Evolutionary conservation across 2,888 invertebrate genomes (phyloP), one percentile per base, ranked within the genome.

Genomic region (Drosophila pseudotakahashii): DNA sequence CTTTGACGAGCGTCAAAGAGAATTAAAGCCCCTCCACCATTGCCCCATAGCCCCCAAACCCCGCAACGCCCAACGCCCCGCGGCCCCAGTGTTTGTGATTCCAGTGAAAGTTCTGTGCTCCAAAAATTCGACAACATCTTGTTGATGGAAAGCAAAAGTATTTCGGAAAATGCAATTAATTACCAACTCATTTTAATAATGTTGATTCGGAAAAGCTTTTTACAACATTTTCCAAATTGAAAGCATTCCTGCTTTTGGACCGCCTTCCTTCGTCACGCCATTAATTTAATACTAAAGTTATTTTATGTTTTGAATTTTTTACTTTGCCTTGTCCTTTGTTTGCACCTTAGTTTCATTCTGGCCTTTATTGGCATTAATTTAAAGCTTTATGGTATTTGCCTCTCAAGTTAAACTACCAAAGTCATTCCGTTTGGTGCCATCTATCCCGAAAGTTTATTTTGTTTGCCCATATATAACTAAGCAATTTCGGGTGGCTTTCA

Each of bases 11-110:
- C 55, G 68, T 55, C 69, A 32, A 66, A 53, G 67, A 37, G 67
- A 67, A 66, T 78, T 73, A 42, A 73, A 75, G 83, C 69, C 50
- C 62, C 36, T 13, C 45, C 45, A 2, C 3, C 26, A 30, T 2
- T 3, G 7, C 11, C 32, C 11, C 26, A 26, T 2, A 1, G 7
- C 11, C 32, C 11, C 26, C 5, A 26, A 26, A 0, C 16, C 32
- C 11, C 16, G 4, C 13, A 6, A 13, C 32, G 7, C 32, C 14
- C 26, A 26, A 26, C 26, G 26, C 26, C 26, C 26, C 26, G 26
- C 26, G 26, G 26, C 26, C 14, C 71, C 74, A 76, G 81, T 86
- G 87, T 71, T 69, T 86, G 76, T 81, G 53, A 81, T 81, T 83
- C 76, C 1, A 76, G 51, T 55, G 54, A 72, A 71, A 71, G 52